Evolutionary conservation across 2,113 vertebrate genomes (phyloP), one percentile per base, ranked within the genome.

Genomic region (Cryptotis parvus): DNA sequence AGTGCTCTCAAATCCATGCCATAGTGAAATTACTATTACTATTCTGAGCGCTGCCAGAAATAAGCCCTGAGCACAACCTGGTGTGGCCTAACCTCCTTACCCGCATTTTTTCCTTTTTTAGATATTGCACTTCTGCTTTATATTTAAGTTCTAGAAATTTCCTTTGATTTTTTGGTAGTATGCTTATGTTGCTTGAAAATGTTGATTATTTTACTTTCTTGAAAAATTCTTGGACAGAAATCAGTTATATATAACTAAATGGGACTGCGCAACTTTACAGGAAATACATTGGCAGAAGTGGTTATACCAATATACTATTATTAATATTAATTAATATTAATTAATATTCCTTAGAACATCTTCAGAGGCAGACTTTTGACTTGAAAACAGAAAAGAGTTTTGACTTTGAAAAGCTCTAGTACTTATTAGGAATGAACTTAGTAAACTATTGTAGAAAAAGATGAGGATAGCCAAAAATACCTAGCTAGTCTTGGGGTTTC

Each of bases 111-210:
- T n/a, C 58, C 77, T 61, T 10, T 18, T 55, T 31, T 74, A 63
- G 74, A 58, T 89, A 10, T 84, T 76, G 41, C 49, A 82, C 3
- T 69, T 91, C 14, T 74, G 43, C 31, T 78, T 75, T 91, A 39
- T 73, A 74, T 69, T 90, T 87, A n/a, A n/a, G n/a, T n/a, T n/a
- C 78, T 84, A 80, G 72, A 84, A 33, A 87, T 80, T 92, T 81
- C 72, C 43, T 80, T 73, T 86, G 69, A n/a, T 16, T 89, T 91
- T 87, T 69, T 16, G 61, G 20, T 79, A 68, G 49, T 29, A 35
- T 6, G 15, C 81, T 33, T 72, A 16, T 43, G 58, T 91, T 94
- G 70, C 63, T 89, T 0, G 80, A 87, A 92, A 90, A 35, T 52
- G 29, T 20, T 65, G 31, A 89, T 4, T 79, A 72, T 89, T 92